Evolutionary conservation across 2,797 vertebrate genomes (phyloP).

Genomic region (Uromys caudimaculatus): DNA sequence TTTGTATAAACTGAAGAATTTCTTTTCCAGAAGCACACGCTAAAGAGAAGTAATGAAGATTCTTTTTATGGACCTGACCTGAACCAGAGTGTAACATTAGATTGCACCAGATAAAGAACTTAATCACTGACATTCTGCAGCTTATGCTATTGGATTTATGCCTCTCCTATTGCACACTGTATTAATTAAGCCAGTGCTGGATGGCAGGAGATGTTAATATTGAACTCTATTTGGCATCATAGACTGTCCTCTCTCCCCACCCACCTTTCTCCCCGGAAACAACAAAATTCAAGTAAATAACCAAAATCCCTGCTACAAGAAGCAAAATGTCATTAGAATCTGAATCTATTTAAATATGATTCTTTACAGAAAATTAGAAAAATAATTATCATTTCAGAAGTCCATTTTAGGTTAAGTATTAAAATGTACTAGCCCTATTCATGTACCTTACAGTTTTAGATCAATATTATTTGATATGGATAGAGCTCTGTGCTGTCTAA

Average conservation of each 20-base stretch:
- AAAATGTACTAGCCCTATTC: background rate
- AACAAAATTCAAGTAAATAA: conserved; percentile 46
- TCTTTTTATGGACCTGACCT: conserved; percentile 18
- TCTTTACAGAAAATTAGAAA: conserved; percentile 37
- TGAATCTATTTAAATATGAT: conserved; percentile 8
- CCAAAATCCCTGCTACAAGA: background rate
- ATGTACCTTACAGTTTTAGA: conserved; percentile 11
- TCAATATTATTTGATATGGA: conserved; percentile 36
- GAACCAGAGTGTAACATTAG: background rate
- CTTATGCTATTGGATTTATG: background rate
- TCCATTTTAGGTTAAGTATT: conserved; percentile 12
- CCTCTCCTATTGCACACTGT: background rate
- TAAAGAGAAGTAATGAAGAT: conserved; percentile 39
- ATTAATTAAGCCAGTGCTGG: conserved; percentile 12
- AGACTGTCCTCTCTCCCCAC: background rate
- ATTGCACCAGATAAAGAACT: conserved; percentile 1
- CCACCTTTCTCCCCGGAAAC: background rate
- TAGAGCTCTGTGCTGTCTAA: background rate
- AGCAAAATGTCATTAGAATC: background rate
- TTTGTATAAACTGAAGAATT: background rate
- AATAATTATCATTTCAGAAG: background rate
- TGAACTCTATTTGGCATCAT: background rate
- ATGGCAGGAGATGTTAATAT: conserved; percentile 37
- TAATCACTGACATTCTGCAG: background rate
- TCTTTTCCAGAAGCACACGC: background rate